phyloP scores from a whole-genome alignment of 2,888 invertebrate species.

The Teleogryllus oceanicus region DNA sequence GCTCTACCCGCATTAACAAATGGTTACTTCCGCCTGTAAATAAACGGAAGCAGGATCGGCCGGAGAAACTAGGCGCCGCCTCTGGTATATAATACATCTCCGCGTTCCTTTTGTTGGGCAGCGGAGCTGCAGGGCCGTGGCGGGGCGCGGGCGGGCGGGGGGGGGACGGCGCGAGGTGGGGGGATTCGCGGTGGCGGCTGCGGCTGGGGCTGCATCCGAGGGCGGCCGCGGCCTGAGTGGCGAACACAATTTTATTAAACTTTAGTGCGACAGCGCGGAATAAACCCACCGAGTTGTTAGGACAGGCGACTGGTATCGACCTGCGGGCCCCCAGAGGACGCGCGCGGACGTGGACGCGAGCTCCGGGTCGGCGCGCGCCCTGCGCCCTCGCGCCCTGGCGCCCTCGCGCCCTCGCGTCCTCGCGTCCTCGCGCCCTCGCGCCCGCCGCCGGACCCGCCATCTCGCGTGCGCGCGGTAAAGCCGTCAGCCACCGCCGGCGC shows the following conservation, averaged over 20 bases:
- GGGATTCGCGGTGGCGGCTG: not conserved
- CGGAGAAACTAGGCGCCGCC: not conserved
- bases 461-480: slow-evolving; percentile 1
- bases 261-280: slow-evolving; percentile 50
- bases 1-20: slow-evolving; percentile 18
- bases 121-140: not conserved
- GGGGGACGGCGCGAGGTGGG: not conserved
- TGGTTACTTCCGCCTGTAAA: slow-evolving; percentile 18
- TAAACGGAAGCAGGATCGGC: slow-evolving; percentile 8
- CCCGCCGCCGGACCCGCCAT: not conserved
- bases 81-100: slow-evolving; percentile 1
- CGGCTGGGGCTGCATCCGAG: not conserved
- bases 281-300: slow-evolving; percentile 53
- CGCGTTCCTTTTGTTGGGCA: not conserved
- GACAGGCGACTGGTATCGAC: slow-evolving; percentile 50
- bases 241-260: slow-evolving; percentile 50
- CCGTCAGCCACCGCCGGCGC: not conserved
- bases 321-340: slow-evolving; percentile 33
- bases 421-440: not conserved
- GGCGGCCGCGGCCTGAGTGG: slow-evolving; percentile 24
- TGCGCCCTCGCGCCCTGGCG: not conserved
- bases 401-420: not conserved
- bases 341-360: slow-evolving; percentile 4
- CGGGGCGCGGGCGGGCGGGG: not conserved
- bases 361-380: not conserved